phyloP scores from a whole-genome alignment of 2,113 vertebrate species.

The Vidua macroura region DNA sequence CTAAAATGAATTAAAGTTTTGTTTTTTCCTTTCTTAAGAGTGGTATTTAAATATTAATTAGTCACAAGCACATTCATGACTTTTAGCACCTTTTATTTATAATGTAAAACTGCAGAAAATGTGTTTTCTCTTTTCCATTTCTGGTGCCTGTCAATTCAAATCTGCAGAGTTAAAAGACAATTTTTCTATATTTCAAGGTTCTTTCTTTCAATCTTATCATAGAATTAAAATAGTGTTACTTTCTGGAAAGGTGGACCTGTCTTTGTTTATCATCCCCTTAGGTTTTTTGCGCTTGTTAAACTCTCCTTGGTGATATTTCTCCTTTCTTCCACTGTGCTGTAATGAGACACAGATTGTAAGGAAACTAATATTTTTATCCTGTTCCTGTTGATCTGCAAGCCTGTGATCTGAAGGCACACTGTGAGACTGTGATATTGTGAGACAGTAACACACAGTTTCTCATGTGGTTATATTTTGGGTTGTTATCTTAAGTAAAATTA shows the following conservation, averaged over 20 bases:
- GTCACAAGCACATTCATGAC: not conserved
- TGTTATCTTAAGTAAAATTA: not conserved
- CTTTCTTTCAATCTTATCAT: not conserved
- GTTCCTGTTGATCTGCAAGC: not conserved
- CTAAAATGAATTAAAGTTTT: not conserved
- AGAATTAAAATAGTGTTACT: not conserved
- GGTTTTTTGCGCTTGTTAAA: not conserved
- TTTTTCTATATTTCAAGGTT: not conserved
- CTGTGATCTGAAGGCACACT: not conserved
- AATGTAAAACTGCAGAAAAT: not conserved
- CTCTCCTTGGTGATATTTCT: not conserved
- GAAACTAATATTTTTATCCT: not conserved
- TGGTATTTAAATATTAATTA: slow-evolving; percentile 24
- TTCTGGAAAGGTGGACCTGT: not conserved
- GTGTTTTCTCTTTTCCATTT: not conserved
- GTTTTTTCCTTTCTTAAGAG: not conserved
- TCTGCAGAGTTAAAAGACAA: not conserved
- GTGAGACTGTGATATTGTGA: not conserved
- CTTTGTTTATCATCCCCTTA: not conserved
- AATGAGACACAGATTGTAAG: not conserved
- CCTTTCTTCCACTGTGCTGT: not conserved
- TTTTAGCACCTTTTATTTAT: slow-evolving; percentile 19
- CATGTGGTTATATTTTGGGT: not conserved
- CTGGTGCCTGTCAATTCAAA: not conserved
- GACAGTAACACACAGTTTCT: not conserved